Evolutionary conservation across 2,113 vertebrate species (phyloP).

Genomic region (Nyctereutes procyonoides): DNA sequence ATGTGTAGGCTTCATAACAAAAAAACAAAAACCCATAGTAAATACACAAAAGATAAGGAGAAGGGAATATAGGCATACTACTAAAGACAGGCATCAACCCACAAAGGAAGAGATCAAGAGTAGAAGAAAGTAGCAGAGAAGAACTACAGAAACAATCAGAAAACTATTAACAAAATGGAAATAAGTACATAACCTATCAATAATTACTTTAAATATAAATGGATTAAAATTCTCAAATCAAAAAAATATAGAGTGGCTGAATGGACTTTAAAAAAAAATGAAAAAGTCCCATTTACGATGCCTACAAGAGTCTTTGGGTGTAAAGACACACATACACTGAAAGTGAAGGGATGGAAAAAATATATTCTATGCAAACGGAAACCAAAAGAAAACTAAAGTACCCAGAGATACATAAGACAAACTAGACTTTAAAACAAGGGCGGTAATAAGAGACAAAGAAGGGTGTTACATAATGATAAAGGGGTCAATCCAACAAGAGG

Average conservation of each 20-base stretch:
- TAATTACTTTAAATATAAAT: not conserved
- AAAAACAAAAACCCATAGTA: not conserved
- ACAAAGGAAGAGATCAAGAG: not conserved
- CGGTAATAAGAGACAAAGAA: not conserved
- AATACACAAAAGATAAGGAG: not conserved
- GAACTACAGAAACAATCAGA: not conserved
- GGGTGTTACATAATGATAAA: not conserved
- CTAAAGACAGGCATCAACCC: not conserved
- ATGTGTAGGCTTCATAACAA: not conserved
- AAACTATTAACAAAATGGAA: not conserved
- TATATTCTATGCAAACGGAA: not conserved
- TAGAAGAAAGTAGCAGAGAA: not conserved
- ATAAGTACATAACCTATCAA: not conserved
- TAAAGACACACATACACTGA: not conserved
- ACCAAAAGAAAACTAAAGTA: not conserved
- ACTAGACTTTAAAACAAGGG: not conserved
- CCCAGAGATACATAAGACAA: not conserved
- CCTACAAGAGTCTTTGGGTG: not conserved
- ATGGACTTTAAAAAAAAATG: not conserved
- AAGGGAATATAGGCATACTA: not conserved
- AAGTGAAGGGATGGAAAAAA: not conserved
- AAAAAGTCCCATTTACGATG: not conserved
- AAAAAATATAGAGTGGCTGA: not conserved
- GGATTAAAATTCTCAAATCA: not conserved
- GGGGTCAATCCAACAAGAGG: not conserved